phyloP scores from a whole-genome alignment of 2,797 vertebrate genomes.

The Arvicola amphibius region DNA sequence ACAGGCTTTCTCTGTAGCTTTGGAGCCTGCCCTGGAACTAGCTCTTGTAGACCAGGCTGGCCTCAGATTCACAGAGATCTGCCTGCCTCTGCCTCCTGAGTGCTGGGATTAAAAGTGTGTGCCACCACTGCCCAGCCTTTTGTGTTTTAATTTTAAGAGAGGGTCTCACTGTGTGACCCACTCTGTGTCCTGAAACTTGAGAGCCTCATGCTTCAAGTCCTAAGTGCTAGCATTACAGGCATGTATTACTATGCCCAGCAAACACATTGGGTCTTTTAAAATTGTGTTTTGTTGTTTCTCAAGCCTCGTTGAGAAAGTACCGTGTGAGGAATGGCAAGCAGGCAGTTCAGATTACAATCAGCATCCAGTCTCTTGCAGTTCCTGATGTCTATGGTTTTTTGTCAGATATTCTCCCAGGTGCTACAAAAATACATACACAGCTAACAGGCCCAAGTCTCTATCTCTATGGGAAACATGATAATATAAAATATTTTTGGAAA shows the following conservation, averaged over 20 bases:
- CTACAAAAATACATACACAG: conserved; percentile 22
- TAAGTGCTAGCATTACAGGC: not conserved
- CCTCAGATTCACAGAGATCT: too few species aligned
- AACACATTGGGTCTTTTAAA: not conserved
- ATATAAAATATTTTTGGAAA: conserved; percentile 60
- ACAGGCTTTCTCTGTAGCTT: too few species aligned
- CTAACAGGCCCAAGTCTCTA: conserved; percentile 27
- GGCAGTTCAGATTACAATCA: not conserved
- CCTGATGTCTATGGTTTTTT: conserved; percentile 57
- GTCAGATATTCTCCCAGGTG: conserved; percentile 34
- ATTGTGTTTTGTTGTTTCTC: conserved; percentile 13
- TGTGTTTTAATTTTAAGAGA: not conserved
- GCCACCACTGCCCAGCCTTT: not conserved
- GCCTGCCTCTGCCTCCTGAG: too few species aligned
- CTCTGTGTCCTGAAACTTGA: not conserved
- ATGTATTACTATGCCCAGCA: not conserved
- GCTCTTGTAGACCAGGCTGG: too few species aligned
- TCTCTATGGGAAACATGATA: conserved; percentile 3
- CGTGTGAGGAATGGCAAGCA: conserved; percentile 25
- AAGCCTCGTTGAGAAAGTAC: not conserved
- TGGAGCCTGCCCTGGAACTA: too few species aligned
- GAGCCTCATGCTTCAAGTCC: not conserved
- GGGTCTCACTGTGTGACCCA: not conserved
- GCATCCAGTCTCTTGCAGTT: conserved; percentile 11
- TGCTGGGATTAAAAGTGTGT: too few species aligned